Base-by-base conservation (phyloP, 2,113 vertebrate species). In the Spermophilus dauricus region DNA sequence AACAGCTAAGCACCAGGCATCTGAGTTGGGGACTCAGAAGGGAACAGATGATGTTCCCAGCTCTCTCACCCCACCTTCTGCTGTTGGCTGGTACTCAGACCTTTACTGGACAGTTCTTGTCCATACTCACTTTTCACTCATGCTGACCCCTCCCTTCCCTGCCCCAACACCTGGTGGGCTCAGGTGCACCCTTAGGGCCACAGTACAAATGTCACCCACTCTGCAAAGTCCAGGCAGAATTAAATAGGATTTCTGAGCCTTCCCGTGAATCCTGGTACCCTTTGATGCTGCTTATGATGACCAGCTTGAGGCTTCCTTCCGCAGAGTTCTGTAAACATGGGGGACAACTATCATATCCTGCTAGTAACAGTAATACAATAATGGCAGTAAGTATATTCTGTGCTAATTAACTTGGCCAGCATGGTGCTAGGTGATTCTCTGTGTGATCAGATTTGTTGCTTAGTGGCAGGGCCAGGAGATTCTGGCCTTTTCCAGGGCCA, bases 81-180 rank as follows among this genome's bases (percentile, higher is more conserved):
- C 30, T 9, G 56, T 24, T 58, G 56, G 13, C 45, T 61, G 69
- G 6, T 30, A 4, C 5, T 12, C 0, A 0, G 6, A n/a, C 32
- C n/a, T 65, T n/a, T 14, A 2, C 32, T 30, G 45, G 1, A 20
- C 17, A 22, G 2, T 39, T n/a, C 26, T 58, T 58, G 56, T 56
- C 9, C 3, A 1, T 2, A 37, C 32, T 42, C 80, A 42, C 48
- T 30, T 9, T 12, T 69, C n/a, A 73, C 37, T 42, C 72, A 32
- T 0, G 2, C 63, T 56, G 51, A 48, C 30, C 8, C 8, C 20
- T 6, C 20, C 28, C 16, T 6, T 5, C 92, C 30, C 63, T 51
- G 8, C 90, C 77, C 14, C 16, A 89, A 42, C 56, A n/a, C 81
- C 42, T 6, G 45, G 39, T 16, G 51, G 63, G 77, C 34, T 45